Base-by-base conservation (phyloP, 1,140 invertebrate genomes). In the Achatina immaculata region DNA sequence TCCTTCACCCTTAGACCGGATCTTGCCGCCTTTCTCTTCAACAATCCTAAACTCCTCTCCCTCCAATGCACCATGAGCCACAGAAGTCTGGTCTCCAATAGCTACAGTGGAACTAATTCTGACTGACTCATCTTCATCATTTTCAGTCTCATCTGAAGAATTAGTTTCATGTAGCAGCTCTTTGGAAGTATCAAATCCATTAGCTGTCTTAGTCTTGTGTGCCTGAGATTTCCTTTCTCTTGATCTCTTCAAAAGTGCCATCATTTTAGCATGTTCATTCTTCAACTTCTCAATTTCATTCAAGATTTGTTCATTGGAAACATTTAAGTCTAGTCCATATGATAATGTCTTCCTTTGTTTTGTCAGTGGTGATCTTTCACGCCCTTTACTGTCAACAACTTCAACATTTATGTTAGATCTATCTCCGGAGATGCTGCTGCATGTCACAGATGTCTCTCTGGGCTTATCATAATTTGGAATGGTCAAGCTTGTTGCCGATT, bases 181-280 rank as follows among this genome's bases (percentile, higher is more conserved):
- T 14, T 75, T 40, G 40, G 74, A 71, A 24, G 9, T 58, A 40
- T 4, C 2, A 4, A 19, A 21, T 40, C 24, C 71, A 62, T n/a
- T 21, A 21, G n/a, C n/a, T n/a, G n/a, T n/a, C n/a, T n/a, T n/a
- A n/a, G n/a, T n/a, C n/a, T n/a, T n/a, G n/a, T n/a, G n/a, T n/a
- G n/a, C n/a, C n/a, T n/a, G n/a, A n/a, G n/a, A n/a, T n/a, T 69
- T 74, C 66, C 58, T 76, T 34, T 75, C 65, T 82, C 78, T 77
- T 48, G 82, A 83, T 71, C 65, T 84, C 40, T 76, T 81, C 58
- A 85, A 81, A 66, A 83, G 75, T 9, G 80, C 83, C 87, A 89
- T 86, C 83, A 88, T 87, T 74, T 82, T 85, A 16, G 80, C 66
- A 82, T 89, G 88, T 73, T 89, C 88, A 31, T 83, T 73, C 68